Percentiles rank a stretch among this genome's conserved stretches.
phyloP scores from a whole-genome alignment of 2,888 invertebrate species.

The Synanthedon andrenaeformis region DNA sequence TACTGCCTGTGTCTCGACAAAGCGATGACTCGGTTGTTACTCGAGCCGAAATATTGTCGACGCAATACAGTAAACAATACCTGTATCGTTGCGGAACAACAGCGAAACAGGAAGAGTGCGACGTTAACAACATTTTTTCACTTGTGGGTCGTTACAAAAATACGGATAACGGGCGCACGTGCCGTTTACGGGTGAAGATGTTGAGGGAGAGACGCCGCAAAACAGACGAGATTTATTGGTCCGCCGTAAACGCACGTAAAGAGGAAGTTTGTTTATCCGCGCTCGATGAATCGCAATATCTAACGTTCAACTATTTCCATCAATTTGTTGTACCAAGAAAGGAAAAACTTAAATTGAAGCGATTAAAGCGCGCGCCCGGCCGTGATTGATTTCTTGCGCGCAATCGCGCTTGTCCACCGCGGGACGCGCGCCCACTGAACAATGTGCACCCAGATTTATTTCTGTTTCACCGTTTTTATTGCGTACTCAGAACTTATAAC shows the following conservation, averaged over 20 bases:
- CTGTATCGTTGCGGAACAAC: conserved; percentile 21
- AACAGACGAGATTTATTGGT: conserved; percentile 53
- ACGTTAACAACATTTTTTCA: conserved; percentile 46
- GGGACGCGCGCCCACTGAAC: conserved; percentile 13
- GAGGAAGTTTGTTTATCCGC: conserved; percentile 46
- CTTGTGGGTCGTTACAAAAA: conserved; percentile 45
- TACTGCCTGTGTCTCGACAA: conserved; percentile 16
- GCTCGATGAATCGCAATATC: conserved; percentile 43
- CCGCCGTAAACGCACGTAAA: conserved; percentile 40
- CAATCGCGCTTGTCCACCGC: conserved; percentile 22
- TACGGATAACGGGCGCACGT: conserved; percentile 49
- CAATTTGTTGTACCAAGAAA: conserved; percentile 51
- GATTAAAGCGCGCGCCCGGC: conserved; percentile 40
- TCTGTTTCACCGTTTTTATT: conserved; percentile 65
- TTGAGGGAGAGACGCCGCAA: conserved; percentile 43
- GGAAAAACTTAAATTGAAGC: conserved; percentile 58
- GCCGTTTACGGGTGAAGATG: conserved; percentile 53
- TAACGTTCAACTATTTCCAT: conserved; percentile 55
- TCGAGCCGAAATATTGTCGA: conserved; percentile 26
- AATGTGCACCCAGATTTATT: conserved; percentile 62
- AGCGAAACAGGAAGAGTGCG: conserved; percentile 28
- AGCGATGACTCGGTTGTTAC: conserved; percentile 36
- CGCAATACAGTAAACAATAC: conserved; percentile 22
- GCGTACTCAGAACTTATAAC: conserved; percentile 68
- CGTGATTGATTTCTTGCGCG: conserved; percentile 53